Evolutionary conservation across 92 coral and sea anemone genomes (phyloP).

Genomic region (Epizoanthus rinbou): DNA sequence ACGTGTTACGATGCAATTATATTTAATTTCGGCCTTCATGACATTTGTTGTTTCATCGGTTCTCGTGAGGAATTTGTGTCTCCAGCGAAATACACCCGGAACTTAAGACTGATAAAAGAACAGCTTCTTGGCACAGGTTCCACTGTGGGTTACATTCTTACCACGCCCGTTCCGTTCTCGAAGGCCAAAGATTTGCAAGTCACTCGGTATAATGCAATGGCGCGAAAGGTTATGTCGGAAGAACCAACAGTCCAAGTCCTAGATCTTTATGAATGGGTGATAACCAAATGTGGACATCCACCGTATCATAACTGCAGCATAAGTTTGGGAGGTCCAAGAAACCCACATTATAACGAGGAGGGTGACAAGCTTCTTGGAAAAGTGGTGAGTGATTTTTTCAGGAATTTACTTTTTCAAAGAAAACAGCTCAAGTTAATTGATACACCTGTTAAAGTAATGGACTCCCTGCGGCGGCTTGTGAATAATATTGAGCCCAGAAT

Average conservation of each 20-base stretch:
- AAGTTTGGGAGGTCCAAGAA: conserved; percentile 25
- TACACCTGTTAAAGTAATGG: neutral
- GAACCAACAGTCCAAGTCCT: conserved; percentile 25
- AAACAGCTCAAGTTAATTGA: neutral
- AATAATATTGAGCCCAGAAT: conserved; percentile 7
- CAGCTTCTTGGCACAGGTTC: conserved; percentile 12
- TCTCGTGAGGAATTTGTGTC: conserved; percentile 30
- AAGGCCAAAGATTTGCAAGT: conserved; percentile 21
- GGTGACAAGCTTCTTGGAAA: conserved; percentile 64
- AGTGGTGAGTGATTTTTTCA: conserved; percentile 47
- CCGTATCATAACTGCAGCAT: conserved; percentile 53
- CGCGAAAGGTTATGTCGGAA: conserved; percentile 36
- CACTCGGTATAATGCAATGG: conserved; percentile 11
- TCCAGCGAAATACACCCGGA: neutral
- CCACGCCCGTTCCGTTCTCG: conserved; percentile 35
- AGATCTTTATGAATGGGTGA: conserved; percentile 34
- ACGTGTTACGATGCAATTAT: conserved; percentile 35
- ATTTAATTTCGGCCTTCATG: conserved; percentile 36
- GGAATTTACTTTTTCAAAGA: conserved; percentile 15
- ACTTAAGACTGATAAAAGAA: neutral
- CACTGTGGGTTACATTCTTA: neutral
- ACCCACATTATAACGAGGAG: conserved; percentile 64
- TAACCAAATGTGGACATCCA: conserved; percentile 32
- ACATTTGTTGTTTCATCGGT: conserved; percentile 25
- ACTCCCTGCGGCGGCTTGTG: neutral